These are phyloP conservation scores for Myotis vivesi DNA, from an alignment of 2,797 vertebrate genomes.

Conservation along the genomic window DNA sequence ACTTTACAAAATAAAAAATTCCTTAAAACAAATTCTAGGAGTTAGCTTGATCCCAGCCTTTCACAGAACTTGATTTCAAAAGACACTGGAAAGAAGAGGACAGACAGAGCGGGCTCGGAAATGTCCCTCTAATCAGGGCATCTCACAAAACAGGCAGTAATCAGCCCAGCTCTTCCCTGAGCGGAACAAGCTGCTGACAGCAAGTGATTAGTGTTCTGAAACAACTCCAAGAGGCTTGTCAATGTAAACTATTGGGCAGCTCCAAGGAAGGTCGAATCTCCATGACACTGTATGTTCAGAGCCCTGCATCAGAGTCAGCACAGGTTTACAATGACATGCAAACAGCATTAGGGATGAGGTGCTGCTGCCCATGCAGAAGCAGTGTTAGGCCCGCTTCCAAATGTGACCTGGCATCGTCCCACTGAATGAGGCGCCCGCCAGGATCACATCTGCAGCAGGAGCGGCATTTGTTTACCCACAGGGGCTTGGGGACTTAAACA, in stretches of 20 bases:
- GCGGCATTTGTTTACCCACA: not conserved
- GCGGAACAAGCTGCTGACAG: not conserved
- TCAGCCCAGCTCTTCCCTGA: not conserved
- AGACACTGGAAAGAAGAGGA: not conserved
- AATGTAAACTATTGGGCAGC: not conserved
- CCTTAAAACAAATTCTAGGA: not conserved
- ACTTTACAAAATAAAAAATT: not conserved
- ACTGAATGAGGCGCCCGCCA: accelerated
- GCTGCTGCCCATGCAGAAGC: not conserved
- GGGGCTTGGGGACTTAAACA: not conserved
- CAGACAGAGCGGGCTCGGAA: not conserved
- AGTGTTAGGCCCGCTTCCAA: not conserved
- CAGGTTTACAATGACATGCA: conserved; percentile 1
- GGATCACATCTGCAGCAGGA: not conserved
- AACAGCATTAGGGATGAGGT: not conserved
- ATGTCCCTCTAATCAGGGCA: not conserved
- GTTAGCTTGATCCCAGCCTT: not conserved
- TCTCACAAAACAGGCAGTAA: not conserved
- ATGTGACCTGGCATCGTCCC: not conserved
- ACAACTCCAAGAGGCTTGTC: not conserved
- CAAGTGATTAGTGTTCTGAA: not conserved
- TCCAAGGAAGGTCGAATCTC: not conserved
- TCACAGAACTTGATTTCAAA: not conserved
- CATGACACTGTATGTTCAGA: not conserved
- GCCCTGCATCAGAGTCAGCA: not conserved